Conservation (phyloP, 2,113 vertebrate species). For the Erinaceus europaeus region DNA sequence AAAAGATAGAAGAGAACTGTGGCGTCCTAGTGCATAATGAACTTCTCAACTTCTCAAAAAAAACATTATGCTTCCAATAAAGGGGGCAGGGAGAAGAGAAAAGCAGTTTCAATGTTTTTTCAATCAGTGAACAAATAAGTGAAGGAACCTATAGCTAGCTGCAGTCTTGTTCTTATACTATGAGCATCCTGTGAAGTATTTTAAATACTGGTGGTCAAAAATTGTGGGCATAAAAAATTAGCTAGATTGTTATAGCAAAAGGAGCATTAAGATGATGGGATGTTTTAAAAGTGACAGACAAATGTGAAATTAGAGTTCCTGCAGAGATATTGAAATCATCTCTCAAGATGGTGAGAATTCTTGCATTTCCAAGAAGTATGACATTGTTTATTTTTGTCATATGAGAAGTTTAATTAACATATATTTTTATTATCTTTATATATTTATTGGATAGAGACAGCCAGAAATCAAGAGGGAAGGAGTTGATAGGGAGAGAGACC, state of each 20-base stretch:
- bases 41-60: too few relatives aligned
- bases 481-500: too few relatives aligned
- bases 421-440: not conserved
- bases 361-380: not conserved
- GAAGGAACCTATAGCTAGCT: too few relatives aligned
- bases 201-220: not conserved
- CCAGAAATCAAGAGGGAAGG: too few relatives aligned
- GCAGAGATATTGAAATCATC: not conserved
- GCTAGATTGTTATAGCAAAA: not conserved
- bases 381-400: not conserved
- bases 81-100: too few relatives aligned
- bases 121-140: too few relatives aligned
- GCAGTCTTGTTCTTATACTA: too few relatives aligned
- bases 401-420: not conserved
- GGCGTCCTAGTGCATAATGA: too few relatives aligned
- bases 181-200: not conserved
- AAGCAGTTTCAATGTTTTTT: too few relatives aligned
- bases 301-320: not conserved
- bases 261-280: not conserved
- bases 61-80: too few relatives aligned
- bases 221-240: not conserved
- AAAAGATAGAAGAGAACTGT: too few relatives aligned
- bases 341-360: not conserved
- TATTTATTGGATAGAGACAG: too few relatives aligned
- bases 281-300: not conserved